These are phyloP conservation scores for Eustalomyia histrio DNA, from an alignment of 2,888 invertebrate genomes.

Conservation along the genomic window DNA sequence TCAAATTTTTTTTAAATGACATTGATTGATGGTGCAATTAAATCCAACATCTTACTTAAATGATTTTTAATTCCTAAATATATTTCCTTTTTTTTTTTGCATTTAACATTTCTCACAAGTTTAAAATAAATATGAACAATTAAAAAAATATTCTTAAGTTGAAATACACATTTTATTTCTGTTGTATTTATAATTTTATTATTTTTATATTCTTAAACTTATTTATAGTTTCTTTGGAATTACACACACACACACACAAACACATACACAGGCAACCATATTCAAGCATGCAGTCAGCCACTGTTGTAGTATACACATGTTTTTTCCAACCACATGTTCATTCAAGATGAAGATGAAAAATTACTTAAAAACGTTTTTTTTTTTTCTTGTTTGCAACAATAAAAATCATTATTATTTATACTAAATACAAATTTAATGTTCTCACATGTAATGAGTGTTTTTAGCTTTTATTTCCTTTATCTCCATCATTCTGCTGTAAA, in stretches of 20 bases:
- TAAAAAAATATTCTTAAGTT: background rate
- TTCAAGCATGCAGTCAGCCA: constrained; percentile 1
- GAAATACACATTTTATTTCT: background rate
- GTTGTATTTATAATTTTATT: background rate
- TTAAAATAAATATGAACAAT: background rate
- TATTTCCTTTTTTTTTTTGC: background rate
- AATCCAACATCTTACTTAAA: background rate
- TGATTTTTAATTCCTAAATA: background rate
- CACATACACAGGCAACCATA: background rate
- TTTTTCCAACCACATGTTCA: background rate
- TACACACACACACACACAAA: no score
- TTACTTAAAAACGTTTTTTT: background rate
- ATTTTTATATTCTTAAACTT: constrained; percentile 3
- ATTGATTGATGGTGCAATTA: background rate
- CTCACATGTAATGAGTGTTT: constrained; percentile 11
- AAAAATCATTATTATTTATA: constrained; percentile 1
- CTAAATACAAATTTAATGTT: background rate
- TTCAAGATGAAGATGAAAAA: background rate
- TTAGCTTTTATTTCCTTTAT: background rate
- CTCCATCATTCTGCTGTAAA: background rate
- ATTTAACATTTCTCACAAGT: background rate
- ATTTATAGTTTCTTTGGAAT: constrained; percentile 40
- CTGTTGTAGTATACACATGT: background rate
- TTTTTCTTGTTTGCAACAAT: background rate
- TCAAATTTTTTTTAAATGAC: background rate